Evolutionary conservation across 2,797 vertebrate genomes (phyloP), one percentile per base, ranked within the genome.

Genomic region (Catamblyrhynchus diadema): DNA sequence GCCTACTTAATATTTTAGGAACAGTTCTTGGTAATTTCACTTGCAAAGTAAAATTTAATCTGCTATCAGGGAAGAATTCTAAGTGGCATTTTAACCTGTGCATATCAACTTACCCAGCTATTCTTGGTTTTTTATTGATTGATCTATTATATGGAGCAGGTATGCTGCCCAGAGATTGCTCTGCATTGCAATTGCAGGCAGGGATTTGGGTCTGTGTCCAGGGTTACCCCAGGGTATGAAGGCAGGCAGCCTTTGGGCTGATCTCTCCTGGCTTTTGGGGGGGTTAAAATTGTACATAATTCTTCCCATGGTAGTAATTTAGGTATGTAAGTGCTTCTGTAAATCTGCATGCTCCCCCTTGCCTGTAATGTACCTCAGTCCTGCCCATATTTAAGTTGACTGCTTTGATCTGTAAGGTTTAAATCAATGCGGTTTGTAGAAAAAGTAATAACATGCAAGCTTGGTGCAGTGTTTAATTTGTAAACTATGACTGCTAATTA

Each of bases 41-140:
- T 93, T 90, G 41, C 56, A 88, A 54, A 47, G 50, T 83, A 83
- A 81, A 90, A 88, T 90, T 75, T 79, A 88, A 59, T 88, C 59
- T 86, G 23, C 45, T 91, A 65, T 78, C 72, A 62, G 45, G 41
- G 59, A 77, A 75, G 23, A 89, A 83, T 37, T 60, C n/a, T 42
- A 86, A 94, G 69, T 81, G 65, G 8, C n/a, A 27, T 88, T 95
- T 90, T 90, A 90, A 81, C 57, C 75, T 54, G 21, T 60, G 69
- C 47, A n/a, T 86, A 79, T 88, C 65, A 65, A 74, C 1, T 59
- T 77, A 39, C 18, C 12, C 30, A 65, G 62, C 50, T 92, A 53
- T 74, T 93, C 65, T 90, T 20, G 12, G 1, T 1, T 54, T 83
- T 94, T 79, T 86, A 61, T 81, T 86, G 61, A 69, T 86, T 71